Percentiles rank a stretch among this genome's conserved stretches.
These are phyloP conservation scores for Boleophthalmus pectinirostris DNA, from an alignment of 2,113 vertebrate species.

Conservation along the genomic window DNA sequence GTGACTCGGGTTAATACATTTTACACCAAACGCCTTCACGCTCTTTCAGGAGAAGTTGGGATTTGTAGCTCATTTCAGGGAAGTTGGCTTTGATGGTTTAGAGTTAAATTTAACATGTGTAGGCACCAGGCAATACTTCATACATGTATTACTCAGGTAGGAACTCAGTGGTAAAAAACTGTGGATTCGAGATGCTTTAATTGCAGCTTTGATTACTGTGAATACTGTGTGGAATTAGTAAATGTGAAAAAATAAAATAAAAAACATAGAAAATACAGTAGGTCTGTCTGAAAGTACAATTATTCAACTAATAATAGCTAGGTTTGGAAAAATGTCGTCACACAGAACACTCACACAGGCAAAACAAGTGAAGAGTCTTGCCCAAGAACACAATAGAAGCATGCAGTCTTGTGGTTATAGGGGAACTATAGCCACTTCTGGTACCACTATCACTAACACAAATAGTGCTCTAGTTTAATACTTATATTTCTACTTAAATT, in stretches of 20 bases:
- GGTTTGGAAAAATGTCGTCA: neutral
- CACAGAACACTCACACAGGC: too few species aligned
- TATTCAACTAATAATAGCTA: neutral
- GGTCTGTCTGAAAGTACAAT: too few species aligned
- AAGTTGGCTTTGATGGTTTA: slow-evolving; percentile 61
- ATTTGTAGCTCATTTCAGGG: slow-evolving; percentile 54
- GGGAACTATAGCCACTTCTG: too few species aligned
- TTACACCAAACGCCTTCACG: slow-evolving; percentile 58
- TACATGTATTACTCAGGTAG: neutral
- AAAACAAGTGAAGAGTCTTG: neutral
- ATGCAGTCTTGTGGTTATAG: too few species aligned
- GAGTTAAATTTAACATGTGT: slow-evolving; percentile 47
- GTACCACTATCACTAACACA: too few species aligned
- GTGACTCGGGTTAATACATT: slow-evolving; percentile 73
- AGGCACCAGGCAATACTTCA: neutral
- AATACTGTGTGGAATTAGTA: neutral
- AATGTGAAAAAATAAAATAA: neutral
- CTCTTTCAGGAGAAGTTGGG: slow-evolving; percentile 55
- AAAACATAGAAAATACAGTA: too few species aligned
- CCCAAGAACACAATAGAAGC: too few species aligned
- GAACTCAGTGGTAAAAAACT: neutral
- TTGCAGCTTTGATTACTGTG: neutral
- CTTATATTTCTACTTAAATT: too few species aligned
- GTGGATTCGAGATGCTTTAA: neutral
- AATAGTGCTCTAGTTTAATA: too few species aligned